phyloP scores from a whole-genome alignment of 2,797 vertebrate genomes.

The Muraenolepis orangiensis region DNA sequence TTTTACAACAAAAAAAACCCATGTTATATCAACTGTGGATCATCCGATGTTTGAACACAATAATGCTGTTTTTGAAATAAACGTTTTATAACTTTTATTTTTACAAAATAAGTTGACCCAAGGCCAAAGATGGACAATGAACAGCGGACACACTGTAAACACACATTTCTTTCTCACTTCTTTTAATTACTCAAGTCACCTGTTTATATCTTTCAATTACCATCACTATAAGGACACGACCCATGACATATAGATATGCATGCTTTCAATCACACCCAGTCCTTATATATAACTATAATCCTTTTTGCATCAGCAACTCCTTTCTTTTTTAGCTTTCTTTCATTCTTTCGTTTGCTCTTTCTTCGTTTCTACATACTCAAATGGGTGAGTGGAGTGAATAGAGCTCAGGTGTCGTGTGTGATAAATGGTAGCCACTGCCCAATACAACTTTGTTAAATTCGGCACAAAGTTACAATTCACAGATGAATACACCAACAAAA shows the following conservation, averaged over 20 bases:
- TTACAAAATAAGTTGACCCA: constrained; percentile 47
- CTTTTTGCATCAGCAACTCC: neutral
- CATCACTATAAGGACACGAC: no score
- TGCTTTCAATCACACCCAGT: constrained; percentile 25
- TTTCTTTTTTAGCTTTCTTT: neutral
- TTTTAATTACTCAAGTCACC: constrained; percentile 27
- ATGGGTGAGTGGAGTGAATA: neutral
- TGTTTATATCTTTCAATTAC: constrained; percentile 16
- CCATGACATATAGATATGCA: constrained; percentile 41
- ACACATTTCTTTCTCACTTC: constrained; percentile 15
- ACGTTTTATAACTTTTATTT: constrained; percentile 21
- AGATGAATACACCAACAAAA: neutral
- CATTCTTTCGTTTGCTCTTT: neutral
- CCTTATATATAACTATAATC: neutral
- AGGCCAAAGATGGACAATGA: constrained; percentile 25
- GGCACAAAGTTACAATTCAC: neutral
- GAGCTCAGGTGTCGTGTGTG: no score
- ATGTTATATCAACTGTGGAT: neutral
- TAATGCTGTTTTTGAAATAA: neutral
- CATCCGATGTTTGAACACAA: neutral
- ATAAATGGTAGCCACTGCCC: neutral
- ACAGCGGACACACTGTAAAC: constrained; percentile 28
- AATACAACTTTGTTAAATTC: neutral
- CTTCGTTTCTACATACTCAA: neutral
- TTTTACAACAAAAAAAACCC: neutral